Evolutionary conservation across 1,140 invertebrate genomes (phyloP), one percentile per base, ranked within the genome.

Genomic region (Geopemphigus sp.): DNA sequence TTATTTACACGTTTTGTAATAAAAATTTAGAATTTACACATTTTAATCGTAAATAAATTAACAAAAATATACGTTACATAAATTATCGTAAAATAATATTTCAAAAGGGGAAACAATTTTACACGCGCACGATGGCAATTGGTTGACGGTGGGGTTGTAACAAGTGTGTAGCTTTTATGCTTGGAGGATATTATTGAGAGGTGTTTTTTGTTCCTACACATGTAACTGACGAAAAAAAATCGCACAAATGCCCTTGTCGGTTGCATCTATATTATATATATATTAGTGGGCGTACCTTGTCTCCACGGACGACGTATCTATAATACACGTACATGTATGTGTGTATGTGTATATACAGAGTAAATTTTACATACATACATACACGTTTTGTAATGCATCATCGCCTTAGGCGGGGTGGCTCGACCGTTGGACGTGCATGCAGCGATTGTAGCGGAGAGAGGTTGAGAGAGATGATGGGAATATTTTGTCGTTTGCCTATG

Each of bases 401-500:
- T 76, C 54, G 73, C 73, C 73, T 76, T 59, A 32, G 73, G 73
- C 70, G 53, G 70, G 50, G 47, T 73, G 70, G 70, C 73, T 76
- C 19, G 32, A 56, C 73, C 29, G 32, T 47, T 45, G 64, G n/a
- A 22, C 45, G 12, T 17, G 32, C 32, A 24, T 6, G 56, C 15
- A 6, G 32, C 12, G n/a, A 15, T 5, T 6, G n/a, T 5, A n/a
- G 54, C 12, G 50, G 26, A 76, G 73, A 73, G 70, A 56, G 70
- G 54, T 39, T 32, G 56, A 76, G 73, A 76, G 56, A 76, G 73
- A 76, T 76, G 74, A 78, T 78, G 74, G 74, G 74, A 78, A 78
- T 50, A 63, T 78, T 61, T 78, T 78, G 74, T 78, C 74, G 74
- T 78, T 78, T 78, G 74, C 74, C 74, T 78, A 78, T 78, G 74